A percentile compares a stretch with the other conserved stretches of the same genome.
phyloP scores from a whole-genome alignment of 2,888 invertebrate genomes.

The Agrochola litura region DNA sequence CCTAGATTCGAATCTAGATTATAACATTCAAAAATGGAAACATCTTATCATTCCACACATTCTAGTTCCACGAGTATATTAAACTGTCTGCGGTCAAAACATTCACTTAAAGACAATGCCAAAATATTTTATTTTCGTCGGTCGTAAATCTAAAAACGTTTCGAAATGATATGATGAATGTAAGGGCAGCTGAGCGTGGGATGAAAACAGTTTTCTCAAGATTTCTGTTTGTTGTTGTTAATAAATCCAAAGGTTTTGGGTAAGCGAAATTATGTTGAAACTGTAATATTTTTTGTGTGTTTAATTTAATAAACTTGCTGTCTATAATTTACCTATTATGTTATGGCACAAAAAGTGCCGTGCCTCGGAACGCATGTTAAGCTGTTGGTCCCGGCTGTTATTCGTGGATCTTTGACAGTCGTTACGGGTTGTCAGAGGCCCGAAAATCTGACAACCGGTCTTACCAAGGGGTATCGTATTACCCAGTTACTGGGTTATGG shows the following conservation, averaged over 20 bases:
- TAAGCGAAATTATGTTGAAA: neutral
- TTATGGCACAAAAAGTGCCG: too few species aligned
- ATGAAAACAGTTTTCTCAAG: neutral
- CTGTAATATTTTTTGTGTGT: neutral
- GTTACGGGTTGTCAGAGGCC: too few species aligned
- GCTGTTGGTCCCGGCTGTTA: too few species aligned
- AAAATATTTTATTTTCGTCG: constrained; percentile 52
- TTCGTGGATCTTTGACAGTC: too few species aligned
- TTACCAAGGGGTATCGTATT: too few species aligned
- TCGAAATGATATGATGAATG: constrained; percentile 34
- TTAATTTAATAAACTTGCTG: too few species aligned
- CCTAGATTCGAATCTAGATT: neutral
- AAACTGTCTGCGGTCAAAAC: constrained; percentile 30
- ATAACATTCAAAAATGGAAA: constrained; percentile 17
- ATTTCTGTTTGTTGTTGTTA: constrained; percentile 8
- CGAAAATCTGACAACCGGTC: too few species aligned
- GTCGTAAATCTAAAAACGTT: constrained; percentile 53
- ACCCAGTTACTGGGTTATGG: too few species aligned
- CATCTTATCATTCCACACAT: constrained; percentile 1
- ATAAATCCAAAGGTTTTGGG: neutral
- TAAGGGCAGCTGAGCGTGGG: constrained; percentile 26
- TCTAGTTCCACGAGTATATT: constrained; percentile 2
- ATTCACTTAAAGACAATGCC: constrained; percentile 42
- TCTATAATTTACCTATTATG: too few species aligned
- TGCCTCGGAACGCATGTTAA: too few species aligned